Conservation (phyloP, 37 sponge, comb jelly and placozoan species). For the Amphimedon queenslandica region DNA sequence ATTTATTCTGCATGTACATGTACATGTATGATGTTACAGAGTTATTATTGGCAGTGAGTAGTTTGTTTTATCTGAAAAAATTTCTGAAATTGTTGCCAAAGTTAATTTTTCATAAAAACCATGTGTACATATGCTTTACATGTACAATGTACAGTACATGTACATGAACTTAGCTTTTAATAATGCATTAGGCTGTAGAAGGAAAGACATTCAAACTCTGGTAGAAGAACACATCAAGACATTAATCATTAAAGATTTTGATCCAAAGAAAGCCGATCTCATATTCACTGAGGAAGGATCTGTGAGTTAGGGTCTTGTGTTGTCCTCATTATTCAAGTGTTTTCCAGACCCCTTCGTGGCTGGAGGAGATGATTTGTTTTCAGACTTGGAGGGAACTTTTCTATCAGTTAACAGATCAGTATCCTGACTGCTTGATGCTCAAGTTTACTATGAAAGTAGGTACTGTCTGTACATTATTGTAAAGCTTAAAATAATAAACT, state of each 20-base stretch:
- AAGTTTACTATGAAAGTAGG: constrained; percentile 82
- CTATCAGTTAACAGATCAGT: constrained; percentile 91
- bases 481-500: too few species aligned
- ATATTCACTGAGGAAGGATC: constrained; percentile 91
- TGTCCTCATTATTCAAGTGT: too few species aligned
- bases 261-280: constrained; percentile 94
- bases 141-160: too few species aligned
- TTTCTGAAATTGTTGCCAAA: too few species aligned
- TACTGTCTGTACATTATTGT: too few species aligned
- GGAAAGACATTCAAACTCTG: constrained; percentile 71
- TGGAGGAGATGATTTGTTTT: constrained; percentile 95
- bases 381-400: constrained; percentile 91
- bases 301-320: constrained; percentile 63
- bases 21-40: too few species aligned
- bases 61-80: too few species aligned
- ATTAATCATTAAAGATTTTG: constrained; percentile 88
- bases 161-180: too few species aligned
- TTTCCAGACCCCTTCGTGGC: constrained; percentile 80
- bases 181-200: too few species aligned
- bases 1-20: background rate
- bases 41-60: too few species aligned
- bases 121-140: too few species aligned
- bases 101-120: too few species aligned
- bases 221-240: constrained; percentile 86
- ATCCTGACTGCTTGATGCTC: constrained; percentile 94